Conservation (phyloP, 2,888 invertebrate genomes). For the Eristalis arbustorum region DNA sequence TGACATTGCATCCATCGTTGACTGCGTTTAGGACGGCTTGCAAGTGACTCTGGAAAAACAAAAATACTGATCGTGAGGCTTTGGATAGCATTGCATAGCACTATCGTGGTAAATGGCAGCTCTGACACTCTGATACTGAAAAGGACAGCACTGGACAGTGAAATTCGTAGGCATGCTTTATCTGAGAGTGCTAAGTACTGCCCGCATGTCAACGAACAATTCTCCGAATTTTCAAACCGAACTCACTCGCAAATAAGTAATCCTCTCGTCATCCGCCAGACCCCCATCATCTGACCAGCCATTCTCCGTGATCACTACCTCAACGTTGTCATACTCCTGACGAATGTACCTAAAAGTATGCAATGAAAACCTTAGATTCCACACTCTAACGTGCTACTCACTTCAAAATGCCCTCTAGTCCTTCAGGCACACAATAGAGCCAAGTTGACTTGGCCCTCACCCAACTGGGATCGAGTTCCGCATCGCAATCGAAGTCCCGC, state of each 20-base stretch:
- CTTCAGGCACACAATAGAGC: slow-evolving; percentile 74
- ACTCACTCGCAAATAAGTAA: slow-evolving; percentile 70
- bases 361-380: not conserved
- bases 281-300: slow-evolving; percentile 81
- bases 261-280: slow-evolving; percentile 79
- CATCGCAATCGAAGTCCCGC: slow-evolving; percentile 79
- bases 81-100: not conserved
- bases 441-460: slow-evolving; percentile 74
- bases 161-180: too few species aligned
- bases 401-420: slow-evolving; percentile 25
- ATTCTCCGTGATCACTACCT: slow-evolving; percentile 83
- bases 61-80: slow-evolving; percentile 74
- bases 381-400: not conserved
- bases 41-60: slow-evolving; percentile 77
- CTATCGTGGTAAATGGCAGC: too few species aligned
- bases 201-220: not conserved
- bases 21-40: slow-evolving; percentile 74
- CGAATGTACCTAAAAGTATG: slow-evolving; percentile 81
- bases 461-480: slow-evolving; percentile 73
- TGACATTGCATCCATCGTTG: slow-evolving; percentile 74
- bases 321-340: slow-evolving; percentile 81
- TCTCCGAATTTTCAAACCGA: not conserved
- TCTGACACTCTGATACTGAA: too few species aligned
- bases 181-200: not conserved
- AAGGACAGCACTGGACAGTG: too few species aligned